Evolutionary conservation across 2,888 invertebrate genomes (phyloP), one percentile per base, ranked within the genome.

Genomic region (Cyclophora punctaria): DNA sequence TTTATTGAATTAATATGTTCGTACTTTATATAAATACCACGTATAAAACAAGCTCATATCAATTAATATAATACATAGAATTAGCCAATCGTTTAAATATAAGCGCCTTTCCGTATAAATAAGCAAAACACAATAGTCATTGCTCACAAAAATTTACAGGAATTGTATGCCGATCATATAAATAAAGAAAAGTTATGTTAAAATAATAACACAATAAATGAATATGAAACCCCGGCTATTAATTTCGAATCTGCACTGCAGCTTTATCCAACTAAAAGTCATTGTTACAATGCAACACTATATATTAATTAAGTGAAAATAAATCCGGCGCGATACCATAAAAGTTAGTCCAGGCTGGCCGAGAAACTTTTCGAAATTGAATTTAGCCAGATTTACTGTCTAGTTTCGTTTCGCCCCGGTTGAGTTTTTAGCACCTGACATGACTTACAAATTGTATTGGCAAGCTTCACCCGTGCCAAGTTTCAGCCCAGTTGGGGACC

Each of bases 341-440:
- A 68, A 76, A 78, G 69, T 77, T 73, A 63, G 64, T 63, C 59
- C 56, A 41, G 48, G 54, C 64, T 59, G 61, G 60, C 55, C 53
- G 60, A 56, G 60, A 69, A 80, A 78, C 69, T 80, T 78, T 60
- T 56, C 54, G 63, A 71, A 75, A 81, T 82, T 77, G 71, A 79
- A 80, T 82, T 80, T 76, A 73, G 70, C 72, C 69, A 74, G 78
- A 78, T 78, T 79, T 71, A 75, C 73, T 71, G 72, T 72, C 73
- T 74, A 67, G 69, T 53, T 75, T 70, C 73, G 71, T 68, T 73
- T 68, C 68, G 66, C 64, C 67, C 57, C 67, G 59, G 66, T 57
- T 64, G 71, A 79, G 74, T 78, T 80, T 80, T 80, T 78, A 77
- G 75, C 79, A 84, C 83, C 84, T 84, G 83, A 83, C 80, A 64